A percentile compares a stretch with the other conserved stretches of the same genome.
Evolutionary conservation across 2,888 invertebrate species (phyloP).

Genomic region (Cephus pulcher): DNA sequence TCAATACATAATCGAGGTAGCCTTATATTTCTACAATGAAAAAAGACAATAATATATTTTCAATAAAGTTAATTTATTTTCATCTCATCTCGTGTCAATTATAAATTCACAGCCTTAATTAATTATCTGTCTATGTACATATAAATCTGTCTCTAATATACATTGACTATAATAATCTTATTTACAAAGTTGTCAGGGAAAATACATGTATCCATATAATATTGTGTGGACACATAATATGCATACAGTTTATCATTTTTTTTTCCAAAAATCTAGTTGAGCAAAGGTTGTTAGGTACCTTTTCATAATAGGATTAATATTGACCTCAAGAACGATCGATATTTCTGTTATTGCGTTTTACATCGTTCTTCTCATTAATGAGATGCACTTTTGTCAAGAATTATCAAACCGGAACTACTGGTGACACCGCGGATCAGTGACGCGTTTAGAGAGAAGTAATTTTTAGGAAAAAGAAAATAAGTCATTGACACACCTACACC

Average conservation of each 20-base stretch:
- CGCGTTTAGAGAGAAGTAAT: background rate
- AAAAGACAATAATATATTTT: background rate
- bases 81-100: constrained; percentile 36
- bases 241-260: background rate
- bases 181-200: constrained; percentile 4
- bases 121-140: constrained; percentile 22
- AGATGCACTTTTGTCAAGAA: background rate
- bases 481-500: background rate
- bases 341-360: background rate
- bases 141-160: constrained; percentile 9
- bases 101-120: constrained; percentile 55
- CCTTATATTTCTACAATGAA: no score
- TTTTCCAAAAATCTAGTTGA: background rate
- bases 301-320: background rate
- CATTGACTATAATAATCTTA: background rate
- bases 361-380: background rate
- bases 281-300: background rate
- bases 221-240: background rate
- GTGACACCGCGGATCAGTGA: no score
- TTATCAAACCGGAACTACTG: background rate
- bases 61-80: constrained; percentile 42
- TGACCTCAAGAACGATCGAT: background rate
- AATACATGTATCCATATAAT: background rate
- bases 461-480: background rate
- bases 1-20: no score